Evolutionary conservation across 2,113 vertebrate species (phyloP).

Genomic region (Buteo buteo): DNA sequence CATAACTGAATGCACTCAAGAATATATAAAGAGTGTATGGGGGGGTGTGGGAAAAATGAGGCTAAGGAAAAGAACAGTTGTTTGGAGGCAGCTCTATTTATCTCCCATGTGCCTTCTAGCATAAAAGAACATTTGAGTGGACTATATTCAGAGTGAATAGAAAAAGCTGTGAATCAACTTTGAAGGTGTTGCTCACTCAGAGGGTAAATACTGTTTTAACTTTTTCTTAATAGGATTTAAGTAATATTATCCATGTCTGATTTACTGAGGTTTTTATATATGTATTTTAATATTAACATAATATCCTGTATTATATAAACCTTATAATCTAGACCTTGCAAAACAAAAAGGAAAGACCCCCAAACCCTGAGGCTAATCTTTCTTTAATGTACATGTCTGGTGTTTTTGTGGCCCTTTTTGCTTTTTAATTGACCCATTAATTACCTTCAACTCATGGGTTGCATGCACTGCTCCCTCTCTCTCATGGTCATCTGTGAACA

Average conservation of each 20-base stretch:
- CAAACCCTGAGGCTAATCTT: background rate
- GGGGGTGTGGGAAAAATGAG: rapidly evolving
- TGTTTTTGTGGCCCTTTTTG: background rate
- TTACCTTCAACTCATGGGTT: background rate
- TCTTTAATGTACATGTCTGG: background rate
- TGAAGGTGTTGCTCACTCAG: background rate
- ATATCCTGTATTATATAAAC: background rate
- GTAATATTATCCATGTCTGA: background rate
- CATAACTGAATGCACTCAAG: background rate
- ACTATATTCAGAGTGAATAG: background rate
- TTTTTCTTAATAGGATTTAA: background rate
- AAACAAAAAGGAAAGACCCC: background rate
- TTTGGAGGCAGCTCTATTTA: background rate
- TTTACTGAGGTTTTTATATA: background rate
- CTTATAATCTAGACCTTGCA: background rate
- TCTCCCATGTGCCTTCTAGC: background rate
- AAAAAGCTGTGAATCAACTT: background rate
- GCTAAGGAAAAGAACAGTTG: background rate
- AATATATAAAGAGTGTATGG: background rate
- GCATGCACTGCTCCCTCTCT: background rate
- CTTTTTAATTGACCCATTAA: background rate
- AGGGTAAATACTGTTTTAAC: background rate
- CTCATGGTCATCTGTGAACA: background rate
- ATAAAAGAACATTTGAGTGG: background rate
- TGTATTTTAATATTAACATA: background rate